Percentiles rank a stretch among this genome's conserved stretches.
phyloP scores from a whole-genome alignment of 2,113 vertebrate genomes.

The Scalopus aquaticus region DNA sequence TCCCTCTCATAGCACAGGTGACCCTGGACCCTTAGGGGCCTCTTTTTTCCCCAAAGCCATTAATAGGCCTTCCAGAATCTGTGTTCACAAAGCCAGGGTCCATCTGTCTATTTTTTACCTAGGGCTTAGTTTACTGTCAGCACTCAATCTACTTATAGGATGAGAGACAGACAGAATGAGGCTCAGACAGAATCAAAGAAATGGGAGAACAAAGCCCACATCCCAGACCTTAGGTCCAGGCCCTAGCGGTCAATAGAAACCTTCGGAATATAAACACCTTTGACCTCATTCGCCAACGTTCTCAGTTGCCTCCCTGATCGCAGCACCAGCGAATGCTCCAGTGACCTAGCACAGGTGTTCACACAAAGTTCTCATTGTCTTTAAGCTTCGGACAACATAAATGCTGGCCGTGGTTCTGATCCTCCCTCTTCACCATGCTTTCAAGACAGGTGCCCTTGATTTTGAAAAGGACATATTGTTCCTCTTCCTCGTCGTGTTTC shows the following conservation, averaged over 20 bases:
- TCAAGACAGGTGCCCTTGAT: not conserved
- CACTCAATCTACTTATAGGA: not conserved
- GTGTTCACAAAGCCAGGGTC: not conserved
- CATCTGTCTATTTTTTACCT: not conserved
- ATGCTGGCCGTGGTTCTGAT: not conserved
- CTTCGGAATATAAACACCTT: not conserved
- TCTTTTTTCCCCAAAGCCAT: not conserved
- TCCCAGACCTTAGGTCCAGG: not conserved
- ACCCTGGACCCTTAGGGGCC: not conserved
- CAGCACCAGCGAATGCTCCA: not conserved
- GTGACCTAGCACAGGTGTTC: not conserved
- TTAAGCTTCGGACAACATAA: not conserved
- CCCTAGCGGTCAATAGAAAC: not conserved
- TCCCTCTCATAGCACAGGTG: not conserved
- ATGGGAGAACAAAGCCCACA: not conserved
- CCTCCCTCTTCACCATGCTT: not conserved
- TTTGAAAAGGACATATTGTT: not conserved
- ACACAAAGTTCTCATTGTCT: not conserved
- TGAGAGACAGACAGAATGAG: no score
- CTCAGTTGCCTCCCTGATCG: fast-evolving
- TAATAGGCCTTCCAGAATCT: not conserved
- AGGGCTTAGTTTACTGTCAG: not conserved
- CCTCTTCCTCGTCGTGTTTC: not conserved
- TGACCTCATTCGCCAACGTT: not conserved
- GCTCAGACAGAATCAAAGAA: not conserved